Conservation (phyloP, 2,113 vertebrate species). For the Oostethus manadensis region DNA sequence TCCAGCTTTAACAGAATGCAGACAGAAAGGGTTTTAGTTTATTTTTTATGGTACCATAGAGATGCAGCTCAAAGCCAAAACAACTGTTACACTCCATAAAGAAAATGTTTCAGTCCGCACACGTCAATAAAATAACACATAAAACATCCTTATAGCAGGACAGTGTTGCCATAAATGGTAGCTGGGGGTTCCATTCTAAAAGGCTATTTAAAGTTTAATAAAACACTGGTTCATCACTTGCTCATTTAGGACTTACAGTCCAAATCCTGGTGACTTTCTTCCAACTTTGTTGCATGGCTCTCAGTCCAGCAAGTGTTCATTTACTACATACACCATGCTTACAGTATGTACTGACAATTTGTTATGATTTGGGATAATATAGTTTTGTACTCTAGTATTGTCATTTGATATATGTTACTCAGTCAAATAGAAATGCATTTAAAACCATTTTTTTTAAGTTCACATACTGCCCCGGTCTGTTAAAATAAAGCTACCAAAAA, state of each 20-base stretch:
- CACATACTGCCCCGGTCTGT: too few species aligned
- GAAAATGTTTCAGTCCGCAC: conserved; percentile 16
- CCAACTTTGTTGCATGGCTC: neutral
- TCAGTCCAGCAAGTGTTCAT: neutral
- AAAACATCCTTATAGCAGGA: neutral
- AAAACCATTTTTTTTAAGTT: too few species aligned
- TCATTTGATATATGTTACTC: too few species aligned
- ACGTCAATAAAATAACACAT: conserved; percentile 13
- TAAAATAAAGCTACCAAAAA: too few species aligned
- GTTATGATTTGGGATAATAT: too few species aligned
- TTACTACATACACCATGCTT: too few species aligned
- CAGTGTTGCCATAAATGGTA: neutral
- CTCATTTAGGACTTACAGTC: neutral
- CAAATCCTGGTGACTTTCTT: neutral
- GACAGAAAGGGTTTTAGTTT: conserved; percentile 8
- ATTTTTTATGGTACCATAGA: conserved; percentile 26
- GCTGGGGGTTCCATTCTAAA: neutral
- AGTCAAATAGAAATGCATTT: too few species aligned
- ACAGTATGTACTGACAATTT: too few species aligned
- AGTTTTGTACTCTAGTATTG: too few species aligned
- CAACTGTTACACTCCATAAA: neutral
- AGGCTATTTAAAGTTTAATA: neutral
- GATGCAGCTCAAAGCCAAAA: conserved; percentile 1
- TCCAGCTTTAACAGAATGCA: conserved; percentile 62
- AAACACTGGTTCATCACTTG: neutral